A percentile compares a stretch with the other conserved stretches of the same genome.
These are phyloP conservation scores for Camponotus pennsylvanicus DNA, from an alignment of 1,140 invertebrate genomes.

Conservation along the genomic window DNA sequence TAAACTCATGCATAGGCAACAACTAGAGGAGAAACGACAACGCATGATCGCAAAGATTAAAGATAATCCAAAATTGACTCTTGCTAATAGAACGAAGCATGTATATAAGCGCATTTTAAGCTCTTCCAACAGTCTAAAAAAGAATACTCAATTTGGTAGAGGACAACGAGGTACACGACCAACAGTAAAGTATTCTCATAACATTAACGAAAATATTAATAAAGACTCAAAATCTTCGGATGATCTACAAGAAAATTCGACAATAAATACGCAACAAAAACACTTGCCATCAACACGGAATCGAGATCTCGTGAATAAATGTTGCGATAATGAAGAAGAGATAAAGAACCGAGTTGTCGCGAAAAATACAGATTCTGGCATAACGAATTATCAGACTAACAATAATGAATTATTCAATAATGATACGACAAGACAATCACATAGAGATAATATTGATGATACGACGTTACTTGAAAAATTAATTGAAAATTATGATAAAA, in stretches of 20 bases:
- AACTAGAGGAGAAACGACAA: slow-evolving; percentile 77
- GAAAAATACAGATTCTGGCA: not conserved
- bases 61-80: slow-evolving; percentile 53
- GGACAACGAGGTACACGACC: not conserved
- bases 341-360: not conserved
- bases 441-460: not conserved
- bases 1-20: slow-evolving; percentile 25
- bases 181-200: not conserved
- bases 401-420: not conserved
- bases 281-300: not conserved
- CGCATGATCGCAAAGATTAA: slow-evolving; percentile 78
- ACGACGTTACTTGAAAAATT: not conserved
- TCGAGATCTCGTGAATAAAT: not conserved
- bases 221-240: not conserved
- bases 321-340: not conserved
- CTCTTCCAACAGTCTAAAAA: not conserved
- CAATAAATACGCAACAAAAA: not conserved
- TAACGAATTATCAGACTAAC: not conserved
- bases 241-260: not conserved
- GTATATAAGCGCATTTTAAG: not conserved
- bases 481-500: slow-evolving; percentile 1
- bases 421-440: not conserved
- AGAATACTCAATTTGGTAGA: not conserved
- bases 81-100: slow-evolving; percentile 16
- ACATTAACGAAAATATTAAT: not conserved